Evolutionary conservation across 2,113 vertebrate species (phyloP).

Genomic region (Lampris megalopsis): DNA sequence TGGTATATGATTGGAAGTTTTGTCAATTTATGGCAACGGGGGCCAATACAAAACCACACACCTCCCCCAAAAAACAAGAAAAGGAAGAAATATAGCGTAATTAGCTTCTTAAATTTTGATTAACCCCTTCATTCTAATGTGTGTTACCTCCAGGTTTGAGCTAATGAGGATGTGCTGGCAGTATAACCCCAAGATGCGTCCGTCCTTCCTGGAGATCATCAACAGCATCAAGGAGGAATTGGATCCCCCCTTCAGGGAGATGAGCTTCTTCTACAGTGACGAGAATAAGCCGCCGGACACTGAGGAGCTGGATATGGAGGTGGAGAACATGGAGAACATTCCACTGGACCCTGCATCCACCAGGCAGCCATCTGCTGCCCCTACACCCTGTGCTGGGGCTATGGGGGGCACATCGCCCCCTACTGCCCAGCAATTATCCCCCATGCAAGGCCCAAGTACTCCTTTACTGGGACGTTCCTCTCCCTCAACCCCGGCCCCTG

Average conservation of each 20-base stretch:
- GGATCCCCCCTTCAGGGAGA: constrained; percentile 91
- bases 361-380: constrained; percentile 81
- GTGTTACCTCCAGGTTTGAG: constrained; percentile 86
- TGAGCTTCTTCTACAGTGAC: constrained; percentile 98
- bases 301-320: constrained; percentile 95
- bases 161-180: constrained; percentile 99
- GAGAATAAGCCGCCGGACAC: constrained; percentile 96
- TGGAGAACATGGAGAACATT: constrained; percentile 97
- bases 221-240: constrained; percentile 95
- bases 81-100: too few species aligned
- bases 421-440: constrained; percentile 66
- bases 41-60: too few species aligned
- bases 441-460: constrained; percentile 69
- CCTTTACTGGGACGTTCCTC: constrained; percentile 70
- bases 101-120: too few species aligned
- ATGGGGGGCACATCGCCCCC: constrained; percentile 58
- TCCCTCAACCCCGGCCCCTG: constrained; percentile 59
- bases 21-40: too few species aligned
- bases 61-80: too few species aligned
- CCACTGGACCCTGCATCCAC: constrained; percentile 92
- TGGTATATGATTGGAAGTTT: constrained; percentile 34
- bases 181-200: constrained; percentile 98
- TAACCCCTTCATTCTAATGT: neutral
- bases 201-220: constrained; percentile 97
- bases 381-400: constrained; percentile 56